These are phyloP conservation scores for Glyphotaelius pellucidus DNA, from an alignment of 2,888 invertebrate species.

Conservation along the genomic window DNA sequence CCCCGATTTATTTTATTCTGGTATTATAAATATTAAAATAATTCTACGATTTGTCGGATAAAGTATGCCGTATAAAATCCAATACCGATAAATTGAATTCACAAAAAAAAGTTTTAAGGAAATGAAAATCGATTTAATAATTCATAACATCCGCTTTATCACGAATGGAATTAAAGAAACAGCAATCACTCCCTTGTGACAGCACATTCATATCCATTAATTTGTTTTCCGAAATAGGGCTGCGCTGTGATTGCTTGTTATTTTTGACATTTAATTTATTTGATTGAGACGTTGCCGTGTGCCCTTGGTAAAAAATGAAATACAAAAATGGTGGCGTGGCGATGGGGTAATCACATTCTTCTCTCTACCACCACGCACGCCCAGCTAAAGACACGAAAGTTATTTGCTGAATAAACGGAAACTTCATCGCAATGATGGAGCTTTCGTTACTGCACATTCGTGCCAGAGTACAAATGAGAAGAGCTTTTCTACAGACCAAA, in stretches of 20 bases:
- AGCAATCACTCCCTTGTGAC: slow-evolving; percentile 53
- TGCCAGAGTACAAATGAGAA: not conserved
- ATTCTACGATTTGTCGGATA: not conserved
- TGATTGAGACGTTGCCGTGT: slow-evolving; percentile 64
- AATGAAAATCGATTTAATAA: slow-evolving; percentile 51
- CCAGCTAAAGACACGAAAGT: not conserved
- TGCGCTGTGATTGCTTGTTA: slow-evolving; percentile 51
- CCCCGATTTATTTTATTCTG: not conserved
- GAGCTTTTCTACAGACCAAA: not conserved
- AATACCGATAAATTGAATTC: slow-evolving; percentile 34
- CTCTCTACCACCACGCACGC: slow-evolving; percentile 19
- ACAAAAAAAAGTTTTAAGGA: slow-evolving; percentile 40
- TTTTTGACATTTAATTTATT: slow-evolving; percentile 64
- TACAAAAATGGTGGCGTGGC: slow-evolving; percentile 48
- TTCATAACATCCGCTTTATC: slow-evolving; percentile 46
- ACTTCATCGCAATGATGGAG: not conserved
- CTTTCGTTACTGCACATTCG: not conserved
- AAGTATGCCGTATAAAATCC: slow-evolving; percentile 20
- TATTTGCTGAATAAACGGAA: not conserved
- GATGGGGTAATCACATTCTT: slow-evolving; percentile 59
- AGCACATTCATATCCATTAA: slow-evolving; percentile 56
- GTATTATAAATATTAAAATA: not conserved
- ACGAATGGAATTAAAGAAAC: slow-evolving; percentile 52
- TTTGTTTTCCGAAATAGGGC: slow-evolving; percentile 54
- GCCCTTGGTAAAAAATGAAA: slow-evolving; percentile 60